Evolutionary conservation across 2,797 vertebrate species (phyloP), one percentile per base, ranked within the genome.

Genomic region (Pipistrellus kuhlii): DNA sequence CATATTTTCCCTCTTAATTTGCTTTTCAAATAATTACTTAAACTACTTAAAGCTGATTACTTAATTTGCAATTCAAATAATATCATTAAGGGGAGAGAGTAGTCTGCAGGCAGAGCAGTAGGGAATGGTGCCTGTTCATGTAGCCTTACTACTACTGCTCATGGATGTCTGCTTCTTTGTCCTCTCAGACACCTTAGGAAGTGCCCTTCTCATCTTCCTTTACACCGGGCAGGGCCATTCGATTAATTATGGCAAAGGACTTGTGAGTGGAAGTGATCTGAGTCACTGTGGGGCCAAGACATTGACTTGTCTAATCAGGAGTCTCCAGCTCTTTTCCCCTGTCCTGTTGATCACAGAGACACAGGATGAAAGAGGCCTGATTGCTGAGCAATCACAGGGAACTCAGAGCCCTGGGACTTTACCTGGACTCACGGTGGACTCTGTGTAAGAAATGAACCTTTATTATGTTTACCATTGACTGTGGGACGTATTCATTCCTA

Each of bases 1-100:
- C 68, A 62, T 69, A 25, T 81, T 76, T 90, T 93, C 23, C 59
- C 59, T 48, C 51, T 72, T 81, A 7, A 62, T 96, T 92, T 90
- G 11, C 44, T 64, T 72, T 38, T 69, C 35, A 69, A 69, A 69
- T 38, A 23, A 68, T 68, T 66, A 20, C n/a, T 66, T 68, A 68
- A 68, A 20, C 32, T 68, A 68, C 64, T 68, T 35, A 68, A 68
- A 68, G n/a, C 64, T 68, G n/a, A 69, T 69, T 21, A 69, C 66
- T 69, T 23, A 38, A 69, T 38, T 69, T 69, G 68, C 20, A 69
- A 38, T 69, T 38, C 17, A 53, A 80, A 25, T 64, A 64, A 8
- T 48, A 14, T 32, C 41, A 69, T 44, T 88, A 62, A 69, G 12
- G 17, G n/a, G 55, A 64, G 38, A 78, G 13, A 48, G 8, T 51